Evolutionary conservation across 2,113 vertebrate genomes (phyloP).

Genomic region (Odocoileus hemionus): DNA sequence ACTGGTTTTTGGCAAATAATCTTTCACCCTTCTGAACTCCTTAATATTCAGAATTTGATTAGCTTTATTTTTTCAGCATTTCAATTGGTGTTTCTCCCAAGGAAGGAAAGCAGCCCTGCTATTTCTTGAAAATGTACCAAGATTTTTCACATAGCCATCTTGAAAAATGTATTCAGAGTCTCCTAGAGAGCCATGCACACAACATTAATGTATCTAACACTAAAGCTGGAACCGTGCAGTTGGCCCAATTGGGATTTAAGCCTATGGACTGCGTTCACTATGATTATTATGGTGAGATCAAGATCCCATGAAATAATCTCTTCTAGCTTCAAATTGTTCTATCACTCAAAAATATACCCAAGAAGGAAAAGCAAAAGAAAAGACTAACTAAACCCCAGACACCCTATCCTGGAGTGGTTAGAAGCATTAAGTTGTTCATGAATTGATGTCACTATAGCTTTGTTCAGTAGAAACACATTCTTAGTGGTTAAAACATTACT

Average conservation of each 20-base stretch:
- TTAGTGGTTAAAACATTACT: background rate
- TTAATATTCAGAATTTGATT: background rate
- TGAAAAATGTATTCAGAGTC: background rate
- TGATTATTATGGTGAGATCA: background rate
- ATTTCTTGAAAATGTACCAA: background rate
- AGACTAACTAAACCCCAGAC: background rate
- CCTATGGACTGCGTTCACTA: background rate
- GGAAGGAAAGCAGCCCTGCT: background rate
- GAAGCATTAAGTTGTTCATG: background rate
- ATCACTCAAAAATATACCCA: background rate
- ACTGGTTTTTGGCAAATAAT: background rate
- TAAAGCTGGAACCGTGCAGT: background rate
- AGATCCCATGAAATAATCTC: background rate
- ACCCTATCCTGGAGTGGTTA: background rate
- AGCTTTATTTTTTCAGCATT: background rate
- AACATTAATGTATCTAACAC: background rate
- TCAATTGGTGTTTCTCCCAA: background rate
- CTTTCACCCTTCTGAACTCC: background rate
- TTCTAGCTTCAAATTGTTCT: background rate
- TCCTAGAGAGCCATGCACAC: background rate
- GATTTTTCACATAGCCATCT: constrained; percentile 8
- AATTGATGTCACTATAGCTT: background rate
- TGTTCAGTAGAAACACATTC: background rate
- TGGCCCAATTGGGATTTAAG: background rate
- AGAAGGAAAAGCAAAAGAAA: background rate